Base-by-base conservation (phyloP, 2,113 vertebrate species). In the Chionodraco myersi region DNA sequence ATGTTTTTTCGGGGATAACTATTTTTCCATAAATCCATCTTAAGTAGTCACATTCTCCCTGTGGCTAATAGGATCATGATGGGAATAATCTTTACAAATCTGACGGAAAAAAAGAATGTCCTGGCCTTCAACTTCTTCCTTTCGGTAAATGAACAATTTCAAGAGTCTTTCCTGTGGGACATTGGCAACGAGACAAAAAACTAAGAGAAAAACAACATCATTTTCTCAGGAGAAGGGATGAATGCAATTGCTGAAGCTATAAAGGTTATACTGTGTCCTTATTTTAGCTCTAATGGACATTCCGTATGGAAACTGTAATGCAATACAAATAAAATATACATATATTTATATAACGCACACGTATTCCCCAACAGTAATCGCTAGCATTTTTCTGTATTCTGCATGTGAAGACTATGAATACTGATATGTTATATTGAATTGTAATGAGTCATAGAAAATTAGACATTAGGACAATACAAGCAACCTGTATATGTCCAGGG, bases 51-150 rank as follows among this genome's bases (percentile, higher is more conserved):
- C 94, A 94, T 94, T 94, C 90, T 94, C 91, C 88, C 80, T 88
- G 88, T 81, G 86, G 91, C 91, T 95, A 96, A 95, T 96, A 94
- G 93, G 94, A 94, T 95, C 94, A 94, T 94, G 92, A 93, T 94
- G 91, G 87, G 90, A 90, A 91, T 95, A 95, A 95, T 95, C 94
- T 94, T 92, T 91, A 82, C 89, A 94, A 95, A 94, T 95, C 93
- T 95, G 93, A 93, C 93, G 93, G 91, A 89, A 92, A 92, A 87
- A 90, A 89, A 93, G 86, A 93, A 92, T 92, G 92, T 88, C 89
- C 91, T 83, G 90, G 93, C 94, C 93, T 95, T 95, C 94, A 94
- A 92, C 94, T 95, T 93, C 88, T 94, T 94, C 94, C 94, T 94
- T 79, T 94, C 85, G 82, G 91, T 94, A 94, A 94, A 93, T 94